Conservation (phyloP, 2,113 vertebrate genomes). For the Noturus placidus region DNA sequence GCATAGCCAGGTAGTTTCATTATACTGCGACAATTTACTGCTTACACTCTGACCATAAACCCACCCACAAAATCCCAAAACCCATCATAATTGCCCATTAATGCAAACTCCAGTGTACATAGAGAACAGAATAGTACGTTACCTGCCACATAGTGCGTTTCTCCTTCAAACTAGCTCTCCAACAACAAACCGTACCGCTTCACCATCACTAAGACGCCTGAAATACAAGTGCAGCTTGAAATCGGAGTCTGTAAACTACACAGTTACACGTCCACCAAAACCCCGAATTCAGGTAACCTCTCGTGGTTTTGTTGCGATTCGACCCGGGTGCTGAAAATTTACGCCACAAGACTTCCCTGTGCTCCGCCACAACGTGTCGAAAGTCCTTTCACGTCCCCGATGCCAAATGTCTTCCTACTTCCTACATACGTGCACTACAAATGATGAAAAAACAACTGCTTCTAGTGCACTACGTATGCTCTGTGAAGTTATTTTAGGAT, state of each 20-base stretch:
- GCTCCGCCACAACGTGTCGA: constrained; percentile 10
- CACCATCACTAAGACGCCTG: background rate
- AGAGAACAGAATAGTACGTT: background rate
- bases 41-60: background rate
- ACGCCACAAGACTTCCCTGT: background rate
- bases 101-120: background rate
- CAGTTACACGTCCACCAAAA: background rate
- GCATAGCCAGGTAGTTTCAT: background rate
- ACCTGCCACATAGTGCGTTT: background rate
- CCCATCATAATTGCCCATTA: background rate
- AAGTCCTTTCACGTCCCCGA: background rate
- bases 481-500: background rate
- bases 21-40: background rate
- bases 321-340: background rate
- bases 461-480: background rate
- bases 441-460: background rate
- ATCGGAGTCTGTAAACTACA: no score
- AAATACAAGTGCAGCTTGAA: background rate
- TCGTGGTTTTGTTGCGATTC: background rate
- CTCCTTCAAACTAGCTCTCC: background rate
- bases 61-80: no score
- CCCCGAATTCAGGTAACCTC: background rate
- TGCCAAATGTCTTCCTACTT: background rate
- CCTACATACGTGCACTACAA: background rate
- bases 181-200: background rate